Evolutionary conservation across 2,888 invertebrate species (phyloP).

Genomic region (Eudasyphora cyanicolor): DNA sequence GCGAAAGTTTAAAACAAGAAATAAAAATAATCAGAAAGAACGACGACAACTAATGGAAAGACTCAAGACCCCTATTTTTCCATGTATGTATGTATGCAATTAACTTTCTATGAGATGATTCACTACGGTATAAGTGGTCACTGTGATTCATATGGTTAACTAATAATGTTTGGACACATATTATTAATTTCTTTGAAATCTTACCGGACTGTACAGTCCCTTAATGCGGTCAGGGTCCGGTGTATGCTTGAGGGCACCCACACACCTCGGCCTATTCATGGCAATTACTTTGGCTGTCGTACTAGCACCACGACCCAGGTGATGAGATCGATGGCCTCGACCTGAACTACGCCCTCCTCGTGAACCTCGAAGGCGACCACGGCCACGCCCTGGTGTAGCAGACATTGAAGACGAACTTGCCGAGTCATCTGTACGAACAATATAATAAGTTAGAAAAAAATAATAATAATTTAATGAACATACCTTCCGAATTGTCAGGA

Average conservation of each 20-base stretch:
- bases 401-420: constrained; percentile 61
- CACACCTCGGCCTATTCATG: constrained; percentile 75
- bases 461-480: constrained; percentile 42
- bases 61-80: too few relatives aligned
- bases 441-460: too few relatives aligned
- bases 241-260: constrained; percentile 77
- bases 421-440: constrained; percentile 67
- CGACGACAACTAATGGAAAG: too few relatives aligned
- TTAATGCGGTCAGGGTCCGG: constrained; percentile 77
- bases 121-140: too few relatives aligned
- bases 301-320: constrained; percentile 77
- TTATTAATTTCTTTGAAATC: constrained; percentile 57
- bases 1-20: too few relatives aligned
- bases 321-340: constrained; percentile 72
- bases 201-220: constrained; percentile 78
- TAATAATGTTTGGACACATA: too few relatives aligned
- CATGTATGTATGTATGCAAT: too few relatives aligned
- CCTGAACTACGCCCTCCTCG: constrained; percentile 71
- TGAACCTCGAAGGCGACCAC: constrained; percentile 72
- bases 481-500: constrained; percentile 74
- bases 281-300: constrained; percentile 75
- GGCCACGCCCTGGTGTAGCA: constrained; percentile 71
- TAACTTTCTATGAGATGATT: too few relatives aligned
- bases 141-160: too few relatives aligned
- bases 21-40: too few relatives aligned